Conservation (phyloP, 2,888 invertebrate genomes). For the Odontocolon sp. region DNA sequence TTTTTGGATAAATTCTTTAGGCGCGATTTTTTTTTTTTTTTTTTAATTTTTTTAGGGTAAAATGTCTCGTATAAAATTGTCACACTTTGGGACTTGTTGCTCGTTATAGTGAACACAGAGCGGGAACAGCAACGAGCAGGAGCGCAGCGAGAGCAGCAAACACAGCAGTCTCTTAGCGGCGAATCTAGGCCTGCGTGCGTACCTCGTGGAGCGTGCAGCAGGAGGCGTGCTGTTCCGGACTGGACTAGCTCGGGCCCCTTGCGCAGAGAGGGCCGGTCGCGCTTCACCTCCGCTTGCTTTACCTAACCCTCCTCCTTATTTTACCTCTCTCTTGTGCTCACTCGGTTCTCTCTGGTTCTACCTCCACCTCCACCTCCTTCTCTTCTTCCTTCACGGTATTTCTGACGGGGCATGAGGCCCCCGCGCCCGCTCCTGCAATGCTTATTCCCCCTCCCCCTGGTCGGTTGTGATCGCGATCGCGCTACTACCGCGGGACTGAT, state of each 20-base stretch:
- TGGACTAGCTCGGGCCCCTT: conserved; percentile 80
- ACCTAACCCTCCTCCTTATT: conserved; percentile 72
- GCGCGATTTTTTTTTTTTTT: too few species aligned
- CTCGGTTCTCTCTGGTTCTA: conserved; percentile 16
- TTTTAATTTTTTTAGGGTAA: too few species aligned
- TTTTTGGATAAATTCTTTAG: too few species aligned
- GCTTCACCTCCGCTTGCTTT: conserved; percentile 76
- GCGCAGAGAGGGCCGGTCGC: conserved; percentile 79
- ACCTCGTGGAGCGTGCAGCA: conserved; percentile 80
- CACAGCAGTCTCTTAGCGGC: conserved; percentile 54
- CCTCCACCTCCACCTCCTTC: conserved; percentile 62
- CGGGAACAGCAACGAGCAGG: neutral
- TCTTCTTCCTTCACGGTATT: conserved; percentile 53
- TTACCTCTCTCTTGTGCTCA: conserved; percentile 63
- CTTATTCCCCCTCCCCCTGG: conserved; percentile 26
- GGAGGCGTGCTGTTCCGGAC: conserved; percentile 81
- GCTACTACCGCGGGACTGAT: conserved; percentile 30
- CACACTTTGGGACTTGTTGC: neutral
- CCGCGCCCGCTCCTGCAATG: conserved; percentile 61
- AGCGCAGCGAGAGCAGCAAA: conserved; percentile 18
- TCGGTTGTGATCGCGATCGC: neutral
- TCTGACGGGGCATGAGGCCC: conserved; percentile 58
- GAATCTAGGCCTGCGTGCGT: conserved; percentile 70
- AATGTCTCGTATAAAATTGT: too few species aligned
- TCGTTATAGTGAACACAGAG: neutral